Evolutionary conservation across 2,113 vertebrate species (phyloP).

Genomic region (Oreochromis spilurus): DNA sequence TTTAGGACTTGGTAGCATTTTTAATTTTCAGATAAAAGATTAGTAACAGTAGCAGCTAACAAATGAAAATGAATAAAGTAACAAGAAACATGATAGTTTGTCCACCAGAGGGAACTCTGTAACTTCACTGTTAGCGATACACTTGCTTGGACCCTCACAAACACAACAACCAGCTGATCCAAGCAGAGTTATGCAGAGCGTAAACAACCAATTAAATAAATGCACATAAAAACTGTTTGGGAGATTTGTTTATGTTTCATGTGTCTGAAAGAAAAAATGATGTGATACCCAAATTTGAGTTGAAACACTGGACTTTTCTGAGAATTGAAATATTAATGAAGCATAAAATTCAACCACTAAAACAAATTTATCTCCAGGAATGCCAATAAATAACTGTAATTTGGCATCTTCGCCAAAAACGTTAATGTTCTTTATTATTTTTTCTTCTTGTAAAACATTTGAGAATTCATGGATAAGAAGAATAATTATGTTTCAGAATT

Average conservation of each 20-base stretch:
- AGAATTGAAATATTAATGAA: neutral
- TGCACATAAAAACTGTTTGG: rapidly evolving
- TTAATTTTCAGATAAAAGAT: neutral
- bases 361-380: rapidly evolving
- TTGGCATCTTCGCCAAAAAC: rapidly evolving
- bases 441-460: neutral
- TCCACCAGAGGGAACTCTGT: neutral
- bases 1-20: neutral
- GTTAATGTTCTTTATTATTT: neutral
- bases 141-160: neutral
- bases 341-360: neutral
- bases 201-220: neutral
- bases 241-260: neutral
- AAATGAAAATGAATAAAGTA: neutral
- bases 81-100: neutral
- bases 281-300: rapidly evolving
- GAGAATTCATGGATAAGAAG: rapidly evolving
- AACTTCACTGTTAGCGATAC: neutral
- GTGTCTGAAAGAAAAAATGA: neutral
- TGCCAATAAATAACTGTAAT: neutral
- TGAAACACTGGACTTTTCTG: rapidly evolving
- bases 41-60: neutral
- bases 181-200: neutral
- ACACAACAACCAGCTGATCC: neutral
- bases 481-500: neutral